Evolutionary conservation across 2,113 vertebrate genomes (phyloP), one percentile per base, ranked within the genome.

Genomic region (Cacatua alba): DNA sequence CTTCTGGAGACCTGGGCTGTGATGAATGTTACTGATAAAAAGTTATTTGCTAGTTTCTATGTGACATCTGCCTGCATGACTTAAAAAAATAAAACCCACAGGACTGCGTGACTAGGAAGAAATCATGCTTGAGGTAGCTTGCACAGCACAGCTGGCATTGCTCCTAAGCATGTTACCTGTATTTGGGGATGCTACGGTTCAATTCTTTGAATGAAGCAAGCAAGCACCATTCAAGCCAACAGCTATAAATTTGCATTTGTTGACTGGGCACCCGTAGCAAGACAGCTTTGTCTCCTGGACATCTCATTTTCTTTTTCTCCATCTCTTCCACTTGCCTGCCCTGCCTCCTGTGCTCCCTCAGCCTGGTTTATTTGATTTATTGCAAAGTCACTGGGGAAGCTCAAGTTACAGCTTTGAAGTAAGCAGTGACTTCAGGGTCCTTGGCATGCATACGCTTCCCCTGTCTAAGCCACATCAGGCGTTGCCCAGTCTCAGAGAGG

Each of bases 331-430:
- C 43, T 85, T 81, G 52, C 78, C 69, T 86, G 46, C 85, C 77
- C 86, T 95, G 49, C 82, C 78, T 95, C 37, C 82, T 25, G 44
- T 81, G 62, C 55, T 93, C 62, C 70, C 74, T 85, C 83, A 81
- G 93, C 72, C 96, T 97, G 96, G 96, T 98, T 98, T 98, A 93
- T 98, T 98, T 98, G 98, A 99, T 98, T 98, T 98, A 98, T 97
- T 98, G 96, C 39, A 2, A 97, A 97, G 97, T 98, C 97, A 92
- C 97, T 98, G 95, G 98, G 97, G 97, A 98, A 98, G 93, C 96
- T 98, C 97, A 95, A 95, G 96, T 98, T 99, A 97, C 94, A 95
- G 95, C 98, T 99, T 99, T 98, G 98, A 99, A 98, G 98, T 98
- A 87, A 65, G 72, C 83, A 95, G 93, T 90, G 87, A 97, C 97